Conservation (phyloP, 2,797 vertebrate genomes). For the Myotis vivesi region DNA sequence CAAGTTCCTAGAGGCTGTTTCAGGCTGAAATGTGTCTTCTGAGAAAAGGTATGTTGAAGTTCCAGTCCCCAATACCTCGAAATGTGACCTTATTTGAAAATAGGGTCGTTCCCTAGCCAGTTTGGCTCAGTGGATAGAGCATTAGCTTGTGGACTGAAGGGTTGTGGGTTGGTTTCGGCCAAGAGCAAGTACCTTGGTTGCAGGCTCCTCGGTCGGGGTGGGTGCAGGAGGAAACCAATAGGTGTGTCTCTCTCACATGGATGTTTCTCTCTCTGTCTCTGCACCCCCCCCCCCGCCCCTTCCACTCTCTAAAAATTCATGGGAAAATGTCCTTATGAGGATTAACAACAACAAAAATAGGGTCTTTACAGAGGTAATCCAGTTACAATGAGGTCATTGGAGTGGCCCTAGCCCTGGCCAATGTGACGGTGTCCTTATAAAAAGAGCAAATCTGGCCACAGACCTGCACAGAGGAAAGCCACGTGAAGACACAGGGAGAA, state of each 20-base stretch:
- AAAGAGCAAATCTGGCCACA: background rate
- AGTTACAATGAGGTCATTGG: background rate
- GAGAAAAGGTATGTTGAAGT: background rate
- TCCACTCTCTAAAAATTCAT: too few species aligned
- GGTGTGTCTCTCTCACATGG: too few species aligned
- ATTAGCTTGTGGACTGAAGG: too few species aligned
- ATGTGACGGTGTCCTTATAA: background rate
- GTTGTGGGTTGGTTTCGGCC: too few species aligned
- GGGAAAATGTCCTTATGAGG: too few species aligned
- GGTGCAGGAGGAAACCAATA: too few species aligned
- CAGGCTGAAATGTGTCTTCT: background rate
- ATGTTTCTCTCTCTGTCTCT: too few species aligned
- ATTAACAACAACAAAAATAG: background rate
- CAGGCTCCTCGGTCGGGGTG: too few species aligned
- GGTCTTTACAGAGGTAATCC: background rate
- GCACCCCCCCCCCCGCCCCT: fast-evolving
- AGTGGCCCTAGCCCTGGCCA: background rate
- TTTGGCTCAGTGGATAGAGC: too few species aligned
- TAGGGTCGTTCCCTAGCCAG: background rate
- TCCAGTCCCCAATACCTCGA: background rate
- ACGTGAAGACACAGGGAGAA: background rate
- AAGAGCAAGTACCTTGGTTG: too few species aligned
- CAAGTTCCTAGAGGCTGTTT: background rate
- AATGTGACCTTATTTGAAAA: background rate
- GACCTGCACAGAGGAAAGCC: background rate